Conservation (phyloP, 2,888 invertebrate species). For the Scaptomyza polygonia region DNA sequence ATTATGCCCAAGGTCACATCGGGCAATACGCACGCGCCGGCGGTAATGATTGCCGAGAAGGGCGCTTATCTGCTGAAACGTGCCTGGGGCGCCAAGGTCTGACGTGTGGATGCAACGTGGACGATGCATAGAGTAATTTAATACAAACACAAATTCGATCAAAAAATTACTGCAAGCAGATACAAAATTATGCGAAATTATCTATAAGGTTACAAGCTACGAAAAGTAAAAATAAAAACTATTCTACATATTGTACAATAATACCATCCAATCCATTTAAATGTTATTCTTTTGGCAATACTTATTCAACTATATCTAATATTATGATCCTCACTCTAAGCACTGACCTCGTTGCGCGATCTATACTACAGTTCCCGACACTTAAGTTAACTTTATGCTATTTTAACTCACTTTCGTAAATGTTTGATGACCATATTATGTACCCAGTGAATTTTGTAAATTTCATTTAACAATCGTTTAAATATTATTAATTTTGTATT, state of each 20-base stretch:
- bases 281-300: constrained; percentile 29
- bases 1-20: constrained; percentile 91
- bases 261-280: constrained; percentile 6
- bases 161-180: constrained; percentile 34
- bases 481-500: constrained; percentile 59
- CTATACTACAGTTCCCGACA: constrained; percentile 39
- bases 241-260: constrained; percentile 26
- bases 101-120: constrained; percentile 82
- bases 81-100: constrained; percentile 84
- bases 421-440: constrained; percentile 17
- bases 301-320: constrained; percentile 34
- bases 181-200: constrained; percentile 63
- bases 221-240: constrained; percentile 19
- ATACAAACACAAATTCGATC: constrained; percentile 46
- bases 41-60: constrained; percentile 93
- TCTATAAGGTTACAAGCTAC: constrained; percentile 43
- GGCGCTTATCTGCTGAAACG: constrained; percentile 82
- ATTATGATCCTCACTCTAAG: constrained; percentile 61
- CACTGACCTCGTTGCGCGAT: constrained; percentile 73
- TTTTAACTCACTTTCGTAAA: constrained; percentile 53
- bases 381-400: constrained; percentile 58
- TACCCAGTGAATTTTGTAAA: constrained; percentile 49
- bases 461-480: constrained; percentile 55
- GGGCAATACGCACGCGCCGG: constrained; percentile 91
- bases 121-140: constrained; percentile 84